Percentiles rank a stretch among this genome's conserved stretches.
Conservation (phyloP, 2,113 vertebrate species). For the Tachycineta bicolor region DNA sequence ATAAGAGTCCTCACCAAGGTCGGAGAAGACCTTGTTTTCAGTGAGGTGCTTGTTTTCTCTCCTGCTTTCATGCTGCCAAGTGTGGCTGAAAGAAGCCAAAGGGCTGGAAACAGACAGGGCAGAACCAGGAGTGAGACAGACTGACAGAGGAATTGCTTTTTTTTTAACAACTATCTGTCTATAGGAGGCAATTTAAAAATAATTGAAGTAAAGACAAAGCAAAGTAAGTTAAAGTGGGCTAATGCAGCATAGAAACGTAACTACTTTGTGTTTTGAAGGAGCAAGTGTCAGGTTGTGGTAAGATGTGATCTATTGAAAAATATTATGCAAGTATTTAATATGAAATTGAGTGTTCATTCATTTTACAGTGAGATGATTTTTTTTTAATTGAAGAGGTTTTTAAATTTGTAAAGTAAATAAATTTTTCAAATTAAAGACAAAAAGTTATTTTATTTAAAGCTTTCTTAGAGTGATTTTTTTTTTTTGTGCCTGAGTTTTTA, state of each 20-base stretch:
- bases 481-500: neutral
- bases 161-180: neutral
- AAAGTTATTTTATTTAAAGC: neutral
- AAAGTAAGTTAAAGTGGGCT: neutral
- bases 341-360: neutral
- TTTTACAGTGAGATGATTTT: neutral
- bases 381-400: accelerated
- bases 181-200: neutral
- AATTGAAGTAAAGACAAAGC: neutral
- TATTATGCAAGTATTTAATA: neutral
- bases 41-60: neutral
- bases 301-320: neutral
- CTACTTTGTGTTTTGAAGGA: neutral
- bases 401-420: neutral
- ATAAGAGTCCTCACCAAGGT: neutral
- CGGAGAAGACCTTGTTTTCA: neutral
- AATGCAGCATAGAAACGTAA: neutral
- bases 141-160: neutral
- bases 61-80: neutral
- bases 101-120: neutral
- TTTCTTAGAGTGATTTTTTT: neutral
- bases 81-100: neutral
- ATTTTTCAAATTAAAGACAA: neutral
- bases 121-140: neutral
- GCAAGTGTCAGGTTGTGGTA: neutral